These are phyloP conservation scores for Trisateles emortualis DNA, from an alignment of 2,888 invertebrate species.

Conservation along the genomic window DNA sequence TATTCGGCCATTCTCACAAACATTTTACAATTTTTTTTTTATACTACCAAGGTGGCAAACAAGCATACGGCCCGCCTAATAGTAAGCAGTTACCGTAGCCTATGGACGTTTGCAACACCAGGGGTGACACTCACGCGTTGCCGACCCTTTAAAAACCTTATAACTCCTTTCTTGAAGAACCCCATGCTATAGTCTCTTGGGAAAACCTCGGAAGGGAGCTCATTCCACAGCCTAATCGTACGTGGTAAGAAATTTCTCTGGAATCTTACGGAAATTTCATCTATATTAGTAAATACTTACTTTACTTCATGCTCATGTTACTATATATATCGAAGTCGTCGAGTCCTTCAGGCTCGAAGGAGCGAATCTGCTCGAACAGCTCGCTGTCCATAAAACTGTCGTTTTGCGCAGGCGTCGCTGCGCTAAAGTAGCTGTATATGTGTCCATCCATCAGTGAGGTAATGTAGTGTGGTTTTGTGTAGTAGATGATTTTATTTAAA, in stretches of 20 bases:
- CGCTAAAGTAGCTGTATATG: conserved; percentile 71
- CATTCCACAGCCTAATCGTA: too few relatives aligned
- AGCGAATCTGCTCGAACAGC: conserved; percentile 77
- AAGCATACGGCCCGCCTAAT: too few relatives aligned
- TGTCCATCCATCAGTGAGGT: neutral
- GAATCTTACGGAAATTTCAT: neutral
- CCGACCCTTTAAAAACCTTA: too few relatives aligned
- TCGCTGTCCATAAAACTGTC: conserved; percentile 80
- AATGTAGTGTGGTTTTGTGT: neutral
- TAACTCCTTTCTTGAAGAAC: too few relatives aligned
- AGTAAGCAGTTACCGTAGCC: too few relatives aligned
- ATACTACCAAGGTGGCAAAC: too few relatives aligned
- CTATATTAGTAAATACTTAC: conserved; percentile 46
- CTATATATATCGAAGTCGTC: conserved; percentile 77
- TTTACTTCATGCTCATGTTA: conserved; percentile 74
- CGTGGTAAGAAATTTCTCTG: too few relatives aligned
- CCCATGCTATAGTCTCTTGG: too few relatives aligned
- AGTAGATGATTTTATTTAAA: neutral
- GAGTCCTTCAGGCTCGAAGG: conserved; percentile 74
- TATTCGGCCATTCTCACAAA: neutral
- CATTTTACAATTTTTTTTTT: neutral
- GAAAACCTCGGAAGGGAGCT: too few relatives aligned
- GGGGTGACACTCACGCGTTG: too few relatives aligned
- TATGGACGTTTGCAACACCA: too few relatives aligned
- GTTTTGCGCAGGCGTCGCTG: conserved; percentile 71